Evolutionary conservation across 2,113 vertebrate genomes (phyloP).

Genomic region (western clawed frog (Xenopus tropicalis)): UCB_Xtro_10.0 CM004443.2:210320501-210321000

Average conservation of each 20-base stretch:
- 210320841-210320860: slow-evolving; percentile 50
- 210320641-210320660: too few species aligned
- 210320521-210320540: too few species aligned
- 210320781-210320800: slow-evolving; percentile 73
- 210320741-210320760: slow-evolving; percentile 54
- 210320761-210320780: slow-evolving; percentile 67
- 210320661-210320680: too few species aligned
- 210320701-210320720: neutral
- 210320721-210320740: slow-evolving; percentile 41
- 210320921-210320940: slow-evolving; percentile 30
- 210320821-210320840: slow-evolving; percentile 74
- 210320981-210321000: neutral
- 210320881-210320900: slow-evolving; percentile 50
- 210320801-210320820: slow-evolving; percentile 71
- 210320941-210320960: slow-evolving; percentile 23
- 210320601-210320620: too few species aligned
- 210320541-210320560: too few species aligned
- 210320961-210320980: neutral
- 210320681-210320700: slow-evolving; percentile 17
- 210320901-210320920: slow-evolving; percentile 3
- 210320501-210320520: too few species aligned
- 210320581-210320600: too few species aligned
- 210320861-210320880: slow-evolving; percentile 44
- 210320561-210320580: too few species aligned
- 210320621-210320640: too few species aligned